Percentiles rank a stretch among this genome's conserved stretches.
phyloP scores from a whole-genome alignment of 2,888 invertebrate species.

The Lordiphosa andalusiaca region DNA sequence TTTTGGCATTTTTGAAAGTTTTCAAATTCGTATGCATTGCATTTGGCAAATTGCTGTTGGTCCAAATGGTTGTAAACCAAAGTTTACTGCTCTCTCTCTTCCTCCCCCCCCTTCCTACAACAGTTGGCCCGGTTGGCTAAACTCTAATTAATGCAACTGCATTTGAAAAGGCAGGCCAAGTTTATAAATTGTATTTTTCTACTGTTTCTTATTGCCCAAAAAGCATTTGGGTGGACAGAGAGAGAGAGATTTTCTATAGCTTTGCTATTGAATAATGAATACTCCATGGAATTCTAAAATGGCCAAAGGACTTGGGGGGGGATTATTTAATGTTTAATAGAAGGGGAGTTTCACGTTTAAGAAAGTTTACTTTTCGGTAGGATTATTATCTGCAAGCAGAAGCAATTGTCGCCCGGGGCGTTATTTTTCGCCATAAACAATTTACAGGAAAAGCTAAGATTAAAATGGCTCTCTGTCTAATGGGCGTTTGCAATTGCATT shows the following conservation, averaged over 20 bases:
- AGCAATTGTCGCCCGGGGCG: too few species aligned
- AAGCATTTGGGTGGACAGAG: neutral
- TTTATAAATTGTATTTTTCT: neutral
- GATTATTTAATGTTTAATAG: neutral
- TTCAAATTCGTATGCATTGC: constrained; percentile 17
- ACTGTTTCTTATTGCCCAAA: neutral
- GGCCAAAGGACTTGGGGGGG: neutral
- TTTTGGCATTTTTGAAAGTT: constrained; percentile 13
- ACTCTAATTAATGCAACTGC: constrained; percentile 10
- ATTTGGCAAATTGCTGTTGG: constrained; percentile 36
- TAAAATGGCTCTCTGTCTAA: too few species aligned
- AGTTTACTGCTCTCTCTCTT: constrained; percentile 1
- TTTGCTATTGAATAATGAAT: constrained; percentile 6
- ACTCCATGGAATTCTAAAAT: neutral
- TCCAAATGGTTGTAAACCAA: constrained; percentile 4
- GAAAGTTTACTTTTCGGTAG: too few species aligned
- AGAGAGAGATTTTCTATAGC: constrained; percentile 1
- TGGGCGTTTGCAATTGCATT: too few species aligned
- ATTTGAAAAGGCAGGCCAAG: neutral
- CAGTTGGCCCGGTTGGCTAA: neutral
- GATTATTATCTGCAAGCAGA: too few species aligned
- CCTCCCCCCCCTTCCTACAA: neutral
- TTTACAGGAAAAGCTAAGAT: too few species aligned
- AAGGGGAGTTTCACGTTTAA: too few species aligned
- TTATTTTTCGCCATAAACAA: too few species aligned